Evolutionary conservation across 2,888 invertebrate genomes (phyloP).

Genomic region (Tetragnatha montana): DNA sequence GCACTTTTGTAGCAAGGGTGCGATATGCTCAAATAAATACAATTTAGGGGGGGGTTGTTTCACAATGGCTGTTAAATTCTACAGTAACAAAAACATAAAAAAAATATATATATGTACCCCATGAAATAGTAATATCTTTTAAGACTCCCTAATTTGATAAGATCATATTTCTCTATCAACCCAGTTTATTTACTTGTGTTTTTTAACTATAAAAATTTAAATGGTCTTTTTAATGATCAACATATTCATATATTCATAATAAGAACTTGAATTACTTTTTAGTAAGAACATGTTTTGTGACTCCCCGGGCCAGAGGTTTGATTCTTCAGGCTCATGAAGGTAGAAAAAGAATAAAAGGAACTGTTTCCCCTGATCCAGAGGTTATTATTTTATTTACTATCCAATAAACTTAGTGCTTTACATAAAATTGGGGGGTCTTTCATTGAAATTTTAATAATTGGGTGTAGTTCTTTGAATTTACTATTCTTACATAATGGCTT

Average conservation of each 20-base stretch:
- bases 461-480: not conserved
- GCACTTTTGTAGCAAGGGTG: too few relatives aligned
- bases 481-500: not conserved
- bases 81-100: too few relatives aligned
- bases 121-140: too few relatives aligned
- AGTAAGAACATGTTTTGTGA: constrained; percentile 86
- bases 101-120: too few relatives aligned
- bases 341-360: constrained; percentile 73
- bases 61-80: too few relatives aligned
- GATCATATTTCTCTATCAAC: too few relatives aligned
- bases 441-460: not conserved
- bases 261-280: constrained; percentile 61
- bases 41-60: too few relatives aligned
- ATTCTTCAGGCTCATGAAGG: constrained; percentile 76
- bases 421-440: too few relatives aligned
- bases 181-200: not conserved
- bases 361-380: constrained; percentile 64
- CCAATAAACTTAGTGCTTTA: too few relatives aligned
- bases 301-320: constrained; percentile 83
- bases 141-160: too few relatives aligned
- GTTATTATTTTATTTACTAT: constrained; percentile 9
- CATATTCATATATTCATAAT: not conserved
- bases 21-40: too few relatives aligned
- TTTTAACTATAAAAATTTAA: not conserved
- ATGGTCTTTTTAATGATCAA: not conserved